Evolutionary conservation across 1,140 invertebrate genomes (phyloP), one percentile per base, ranked within the genome.

Genomic region (Varroa destructor): DNA sequence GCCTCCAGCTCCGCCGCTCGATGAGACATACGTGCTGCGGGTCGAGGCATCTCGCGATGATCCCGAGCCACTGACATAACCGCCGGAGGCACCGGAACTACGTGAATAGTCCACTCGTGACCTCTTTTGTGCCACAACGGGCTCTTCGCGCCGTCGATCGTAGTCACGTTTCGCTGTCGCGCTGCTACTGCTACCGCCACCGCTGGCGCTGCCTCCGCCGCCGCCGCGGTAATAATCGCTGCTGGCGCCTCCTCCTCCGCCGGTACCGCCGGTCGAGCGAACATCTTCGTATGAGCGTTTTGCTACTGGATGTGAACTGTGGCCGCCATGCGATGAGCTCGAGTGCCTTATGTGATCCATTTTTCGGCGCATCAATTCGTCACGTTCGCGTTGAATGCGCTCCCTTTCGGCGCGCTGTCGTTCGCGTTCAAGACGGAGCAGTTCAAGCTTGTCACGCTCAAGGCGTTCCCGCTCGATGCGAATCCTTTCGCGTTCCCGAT

Each of bases 381-480:
- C 61, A 14, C 61, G 40, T 40, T 67, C 61, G 61, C 37, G 61
- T 51, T 51, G 4, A 51, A 51, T 51, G 46, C 46, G 46, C 46
- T 51, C 46, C 46, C 46, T 51, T 51, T 51, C 46, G 46, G 46
- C 46, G 46, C 46, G 46, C 46, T 51, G 46, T 8, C 61, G 40
- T 40, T 67, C 61, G 61, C 37, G 61, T 8, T 67, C 40, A 8
- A 67, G 40, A 67, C 61, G 61, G n/a, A 46, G 46, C 46, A 51
- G 46, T 5, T 51, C 61, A 67, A 14, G 61, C 61, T 67, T 46
- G 61, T 40, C 61, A 36, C 61, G 61, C 37, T 67, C 46, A 8
- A 51, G 61, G 37, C 61, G 61, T 36, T 67, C 61, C 40, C 61
- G 61, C 46, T 67, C 61, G 61, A 67, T 67, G 40, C 46, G 40